Percentiles rank a stretch among this genome's conserved stretches.
Evolutionary conservation across 2,888 invertebrate genomes (phyloP).

Genomic region (Notodonta ziczac): DNA sequence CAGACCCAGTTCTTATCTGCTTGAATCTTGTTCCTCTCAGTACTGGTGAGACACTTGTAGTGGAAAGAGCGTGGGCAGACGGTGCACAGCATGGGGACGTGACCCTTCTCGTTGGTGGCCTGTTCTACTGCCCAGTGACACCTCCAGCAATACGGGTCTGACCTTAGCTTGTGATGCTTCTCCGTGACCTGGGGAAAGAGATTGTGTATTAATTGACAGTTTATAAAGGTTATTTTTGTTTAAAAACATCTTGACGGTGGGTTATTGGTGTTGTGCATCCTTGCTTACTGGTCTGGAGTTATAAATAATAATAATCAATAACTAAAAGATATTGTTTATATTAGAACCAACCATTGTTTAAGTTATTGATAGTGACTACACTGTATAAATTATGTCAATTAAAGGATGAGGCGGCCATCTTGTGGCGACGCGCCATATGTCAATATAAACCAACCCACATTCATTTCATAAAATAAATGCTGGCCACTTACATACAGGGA

Average conservation of each 20-base stretch:
- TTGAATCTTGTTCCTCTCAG: conserved; percentile 71
- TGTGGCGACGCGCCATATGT: conserved; percentile 27
- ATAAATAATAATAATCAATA: too few species aligned
- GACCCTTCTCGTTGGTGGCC: conserved; percentile 64
- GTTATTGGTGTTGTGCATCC: too few species aligned
- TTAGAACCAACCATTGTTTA: background rate
- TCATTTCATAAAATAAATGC: conserved; percentile 8
- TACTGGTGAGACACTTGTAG: conserved; percentile 87
- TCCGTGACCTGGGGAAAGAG: conserved; percentile 43
- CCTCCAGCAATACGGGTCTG: conserved; percentile 95
- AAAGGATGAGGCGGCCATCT: conserved; percentile 41
- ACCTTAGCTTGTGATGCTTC: conserved; percentile 61
- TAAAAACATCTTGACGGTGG: background rate
- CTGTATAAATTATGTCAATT: conserved; percentile 20
- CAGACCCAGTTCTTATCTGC: conserved; percentile 89
- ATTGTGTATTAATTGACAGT: background rate
- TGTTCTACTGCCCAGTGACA: conserved; percentile 90
- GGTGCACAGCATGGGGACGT: conserved; percentile 86
- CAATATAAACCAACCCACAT: conserved; percentile 21
- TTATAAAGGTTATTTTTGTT: background rate
- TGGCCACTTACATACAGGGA: conserved; percentile 11
- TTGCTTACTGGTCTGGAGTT: too few species aligned
- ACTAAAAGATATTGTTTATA: background rate
- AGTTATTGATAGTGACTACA: background rate
- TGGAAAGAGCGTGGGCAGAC: conserved; percentile 95